phyloP scores from a whole-genome alignment of 2,113 vertebrate species.

The Philantomba maxwellii region DNA sequence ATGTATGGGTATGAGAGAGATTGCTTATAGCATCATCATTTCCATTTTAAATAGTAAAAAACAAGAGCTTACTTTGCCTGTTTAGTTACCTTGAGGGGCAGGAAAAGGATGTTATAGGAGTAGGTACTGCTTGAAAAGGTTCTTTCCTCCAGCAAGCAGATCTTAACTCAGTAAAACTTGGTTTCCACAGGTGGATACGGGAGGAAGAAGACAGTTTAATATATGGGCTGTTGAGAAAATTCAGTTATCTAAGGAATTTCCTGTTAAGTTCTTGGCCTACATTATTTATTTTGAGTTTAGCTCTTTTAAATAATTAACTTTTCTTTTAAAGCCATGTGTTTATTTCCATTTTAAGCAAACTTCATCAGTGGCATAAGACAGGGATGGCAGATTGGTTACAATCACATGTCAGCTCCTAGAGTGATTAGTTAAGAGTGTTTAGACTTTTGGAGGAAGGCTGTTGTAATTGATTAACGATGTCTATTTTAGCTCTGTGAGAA shows the following conservation, averaged over 20 bases:
- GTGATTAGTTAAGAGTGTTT: background rate
- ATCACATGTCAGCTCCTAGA: background rate
- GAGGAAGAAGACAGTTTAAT: background rate
- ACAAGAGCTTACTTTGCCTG: background rate
- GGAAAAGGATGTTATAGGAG: background rate
- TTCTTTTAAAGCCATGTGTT: background rate
- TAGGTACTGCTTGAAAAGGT: background rate
- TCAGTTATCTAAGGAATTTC: constrained; percentile 35
- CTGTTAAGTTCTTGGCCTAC: background rate
- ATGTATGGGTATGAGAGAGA: background rate
- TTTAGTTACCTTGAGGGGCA: background rate
- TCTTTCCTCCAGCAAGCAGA: background rate
- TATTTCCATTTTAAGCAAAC: constrained; percentile 14
- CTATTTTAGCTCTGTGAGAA: background rate
- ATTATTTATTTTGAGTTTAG: constrained; percentile 19
- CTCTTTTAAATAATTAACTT: constrained; percentile 9
- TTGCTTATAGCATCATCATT: background rate
- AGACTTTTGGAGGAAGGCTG: background rate
- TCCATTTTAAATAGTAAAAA: background rate
- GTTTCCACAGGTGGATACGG: background rate
- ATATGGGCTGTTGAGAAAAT: background rate
- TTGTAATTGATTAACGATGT: background rate
- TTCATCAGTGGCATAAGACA: background rate
- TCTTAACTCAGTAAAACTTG: background rate
- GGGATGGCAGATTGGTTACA: background rate